phyloP scores from a whole-genome alignment of 1,140 invertebrate species.

The Camponotus floridanus region DNA sequence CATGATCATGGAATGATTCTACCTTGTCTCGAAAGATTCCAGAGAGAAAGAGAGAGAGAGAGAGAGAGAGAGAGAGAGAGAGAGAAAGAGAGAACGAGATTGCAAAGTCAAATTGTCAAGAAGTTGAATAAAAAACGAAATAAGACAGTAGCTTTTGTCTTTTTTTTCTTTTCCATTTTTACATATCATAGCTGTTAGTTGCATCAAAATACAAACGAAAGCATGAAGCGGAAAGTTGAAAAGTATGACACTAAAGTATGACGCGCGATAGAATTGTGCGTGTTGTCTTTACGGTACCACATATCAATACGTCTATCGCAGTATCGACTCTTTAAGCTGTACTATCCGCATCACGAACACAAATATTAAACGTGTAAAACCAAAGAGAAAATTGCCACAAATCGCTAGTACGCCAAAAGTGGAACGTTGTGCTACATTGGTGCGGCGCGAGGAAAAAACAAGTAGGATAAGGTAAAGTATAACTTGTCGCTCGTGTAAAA shows the following conservation, averaged over 20 bases:
- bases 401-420: conserved; percentile 73
- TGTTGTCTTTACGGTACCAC: conserved; percentile 63
- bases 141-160: background rate
- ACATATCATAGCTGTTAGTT: background rate
- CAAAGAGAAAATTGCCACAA: conserved; percentile 66
- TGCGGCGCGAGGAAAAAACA: conserved; percentile 74
- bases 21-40: too few species aligned
- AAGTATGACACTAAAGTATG: background rate
- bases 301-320: conserved; percentile 61
- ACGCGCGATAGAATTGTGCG: background rate
- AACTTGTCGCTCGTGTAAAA: conserved; percentile 44
- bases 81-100: background rate
- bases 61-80: background rate
- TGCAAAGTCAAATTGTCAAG: background rate
- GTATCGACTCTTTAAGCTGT: background rate
- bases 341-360: background rate
- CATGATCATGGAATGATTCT: background rate
- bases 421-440: conserved; percentile 81
- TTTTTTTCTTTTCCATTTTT: background rate
- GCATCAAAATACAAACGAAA: background rate
- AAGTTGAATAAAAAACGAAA: background rate
- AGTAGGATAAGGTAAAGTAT: conserved; percentile 11
- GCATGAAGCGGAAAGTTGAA: conserved; percentile 55
- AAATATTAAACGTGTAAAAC: conserved; percentile 48
- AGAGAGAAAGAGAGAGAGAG: background rate